A percentile compares a stretch with the other conserved stretches of the same genome.
Evolutionary conservation across 2,888 invertebrate species (phyloP).

Genomic region (Ophioninae sp.): DNA sequence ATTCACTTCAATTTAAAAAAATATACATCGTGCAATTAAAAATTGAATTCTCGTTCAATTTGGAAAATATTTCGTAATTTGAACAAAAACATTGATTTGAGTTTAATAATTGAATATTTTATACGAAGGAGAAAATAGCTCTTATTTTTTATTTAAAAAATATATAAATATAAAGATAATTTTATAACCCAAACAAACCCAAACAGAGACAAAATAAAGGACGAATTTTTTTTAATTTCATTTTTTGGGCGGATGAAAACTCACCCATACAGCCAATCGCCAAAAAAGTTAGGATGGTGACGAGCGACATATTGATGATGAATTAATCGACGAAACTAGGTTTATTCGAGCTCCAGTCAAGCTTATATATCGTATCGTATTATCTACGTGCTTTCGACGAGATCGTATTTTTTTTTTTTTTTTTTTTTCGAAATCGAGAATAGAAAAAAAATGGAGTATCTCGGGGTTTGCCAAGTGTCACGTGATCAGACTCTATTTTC

Average conservation of each 20-base stretch:
- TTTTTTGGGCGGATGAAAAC: constrained; percentile 21
- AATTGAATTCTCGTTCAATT: no score
- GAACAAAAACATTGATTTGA: no score
- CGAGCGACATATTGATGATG: constrained; percentile 46
- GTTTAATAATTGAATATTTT: no score
- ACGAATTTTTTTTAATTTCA: not conserved
- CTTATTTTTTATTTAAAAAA: no score
- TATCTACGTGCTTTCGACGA: not conserved
- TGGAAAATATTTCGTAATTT: no score
- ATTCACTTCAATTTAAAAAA: no score
- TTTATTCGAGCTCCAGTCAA: not conserved
- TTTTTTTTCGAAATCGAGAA: constrained; percentile 1
- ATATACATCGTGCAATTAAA: no score
- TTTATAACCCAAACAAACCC: not conserved
- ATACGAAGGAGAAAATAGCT: no score
- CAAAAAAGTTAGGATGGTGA: constrained; percentile 50
- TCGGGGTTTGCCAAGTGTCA: constrained; percentile 1
- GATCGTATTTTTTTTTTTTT: not conserved
- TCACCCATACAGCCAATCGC: constrained; percentile 56
- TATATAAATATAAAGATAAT: no score
- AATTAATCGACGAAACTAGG: not conserved
- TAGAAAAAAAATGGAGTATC: constrained; percentile 40
- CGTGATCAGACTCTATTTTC: not conserved
- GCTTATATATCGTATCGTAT: constrained; percentile 43
- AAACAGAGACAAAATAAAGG: not conserved